Base-by-base conservation (phyloP, 2,888 invertebrate species). In the Melieria crassipennis region DNA sequence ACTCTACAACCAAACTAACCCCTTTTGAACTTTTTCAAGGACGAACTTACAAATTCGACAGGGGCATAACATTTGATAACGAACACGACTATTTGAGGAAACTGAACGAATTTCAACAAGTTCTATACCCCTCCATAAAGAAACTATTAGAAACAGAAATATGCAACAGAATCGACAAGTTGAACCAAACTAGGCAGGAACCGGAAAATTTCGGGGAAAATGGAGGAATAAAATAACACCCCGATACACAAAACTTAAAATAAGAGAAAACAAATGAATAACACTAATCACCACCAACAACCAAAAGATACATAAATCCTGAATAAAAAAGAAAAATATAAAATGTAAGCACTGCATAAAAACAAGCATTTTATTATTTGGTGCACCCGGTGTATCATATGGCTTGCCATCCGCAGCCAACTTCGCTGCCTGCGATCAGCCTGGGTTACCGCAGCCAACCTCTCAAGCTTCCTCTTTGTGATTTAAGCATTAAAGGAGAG, bases 81-180 rank as follows among this genome's bases (percentile, higher is more conserved):
- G 61, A 68, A 61, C 48, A 50, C 4, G 60, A 60, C 43, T 68
- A 68, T 52, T 11, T 50, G 9, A 48, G 7, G 30, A 68, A 60
- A 60, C 42, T 61, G 4, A 48, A 68, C n/a, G 43, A 68, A 68
- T 68, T 62, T 55, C 68, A 68, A 61, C 7, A 7, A 10, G 11
- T 10, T 10, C 50, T 2, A 48, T 48, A 48, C 2, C 11, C 50
- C 11, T 48, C 11, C 9, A 48, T 48, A 10, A 48, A 48, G 11
- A 11, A 48, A 48, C 9, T 10, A 48, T 7, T 48, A 10, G 50
- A 48, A 48, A 16, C 16, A 16, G 16, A 16, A 16, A 1, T 16
- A 16, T 1, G 16, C 16, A 16, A 16, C 16, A 16, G 11, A 48
- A 48, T 10, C 7, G 61, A 62, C 47, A 67, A 68, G 55, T 55